Evolutionary conservation across 2,888 invertebrate genomes (phyloP), one percentile per base, ranked within the genome.

Genomic region (Harpalus rufipes): DNA sequence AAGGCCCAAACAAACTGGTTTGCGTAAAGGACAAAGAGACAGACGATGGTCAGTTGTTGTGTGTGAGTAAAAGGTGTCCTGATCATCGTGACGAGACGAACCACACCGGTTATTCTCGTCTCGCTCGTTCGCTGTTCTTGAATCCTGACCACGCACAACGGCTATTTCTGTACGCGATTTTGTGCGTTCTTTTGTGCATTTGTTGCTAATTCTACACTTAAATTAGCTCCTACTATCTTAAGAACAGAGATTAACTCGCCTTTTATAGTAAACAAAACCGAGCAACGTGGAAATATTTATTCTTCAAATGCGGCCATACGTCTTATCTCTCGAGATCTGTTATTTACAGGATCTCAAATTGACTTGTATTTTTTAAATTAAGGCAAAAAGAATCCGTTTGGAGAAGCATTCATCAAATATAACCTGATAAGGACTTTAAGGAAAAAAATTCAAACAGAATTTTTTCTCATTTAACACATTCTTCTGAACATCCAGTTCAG

Each of bases 121-220:
- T 44, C 72, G 21, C 44, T 18, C 44, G 18, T 58, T 81, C 44
- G 32, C 41, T 81, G 68, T 81, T 81, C 81, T 68, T 68, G 81
- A 81, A 81, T 68, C 68, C 59, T 81, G 81, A 81, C 81, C 81
- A 81, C 81, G 81, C 81, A 68, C 81, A 81, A 81, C 68, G 58
- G 81, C 68, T 68, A 81, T 68, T 81, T 81, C 58, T 72, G 68
- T 81, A 74, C 18, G 72, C 72, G 72, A 74, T 74, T 74, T 78
- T 78, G 72, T 74, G 44, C 72, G 41, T 74, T 74, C 72, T 44
- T 74, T 74, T 74, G 44, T 74, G 18, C 44, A 74, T 74, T 74
- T 74, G 44, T 74, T 74, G 72, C 44, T 21, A 74, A 74, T 74
- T 44, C 44, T 74, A 74, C 14, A 74, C 72, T 74, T 41, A 74